Base-by-base conservation (phyloP, 2,888 invertebrate species). In the Megalurothrips usitatus region DNA sequence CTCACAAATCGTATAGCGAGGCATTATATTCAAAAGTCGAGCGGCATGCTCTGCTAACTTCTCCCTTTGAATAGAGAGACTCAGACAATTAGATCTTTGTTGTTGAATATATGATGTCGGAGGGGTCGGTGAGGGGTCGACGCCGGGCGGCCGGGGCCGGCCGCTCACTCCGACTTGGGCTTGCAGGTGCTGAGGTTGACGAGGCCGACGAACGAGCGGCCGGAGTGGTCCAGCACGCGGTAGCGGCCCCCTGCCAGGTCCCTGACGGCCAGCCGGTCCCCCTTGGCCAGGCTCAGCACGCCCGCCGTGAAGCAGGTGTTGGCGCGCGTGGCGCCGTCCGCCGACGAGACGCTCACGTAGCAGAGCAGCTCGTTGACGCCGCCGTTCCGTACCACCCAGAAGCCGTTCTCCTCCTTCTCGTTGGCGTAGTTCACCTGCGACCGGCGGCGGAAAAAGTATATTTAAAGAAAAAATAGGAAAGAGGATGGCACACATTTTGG, bases 261-360 rank as follows among this genome's bases (percentile, higher is more conserved):
- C 68, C 26, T 23, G 68, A 75, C 11, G 68, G 68, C 1, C 23
- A 75, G 23, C 23, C 68, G 68, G 68, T 75, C 68, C 26, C 68
- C 68, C 23, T 26, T 23, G 23, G 26, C 23, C 68, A 75, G 26
- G 23, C 12, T n/a, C 68, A 75, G 26, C 68, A 75, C 26, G 8
- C 68, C 68, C 26, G 68, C 68, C 23, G 68, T 75, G 68, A 75
- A 75, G 68, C 68, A 75, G 26, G 68, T 75, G 68, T 75, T 75
- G 68, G 68, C 68, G 68, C 26, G 68, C 14, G 58, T n/a, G 17
- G 58, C 17, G 68, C 12, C 68, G 68, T 26, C 26, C 68, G 9
- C 10, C 17, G 26, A 23, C 23, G 68, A 12, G 10, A 12, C 23
- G 11, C 26, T 26, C 26, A 26, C 26, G 68, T n/a, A n/a, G 26